Base-by-base conservation (phyloP, 2,113 vertebrate species). In the Dendrocopos noguchii region DNA sequence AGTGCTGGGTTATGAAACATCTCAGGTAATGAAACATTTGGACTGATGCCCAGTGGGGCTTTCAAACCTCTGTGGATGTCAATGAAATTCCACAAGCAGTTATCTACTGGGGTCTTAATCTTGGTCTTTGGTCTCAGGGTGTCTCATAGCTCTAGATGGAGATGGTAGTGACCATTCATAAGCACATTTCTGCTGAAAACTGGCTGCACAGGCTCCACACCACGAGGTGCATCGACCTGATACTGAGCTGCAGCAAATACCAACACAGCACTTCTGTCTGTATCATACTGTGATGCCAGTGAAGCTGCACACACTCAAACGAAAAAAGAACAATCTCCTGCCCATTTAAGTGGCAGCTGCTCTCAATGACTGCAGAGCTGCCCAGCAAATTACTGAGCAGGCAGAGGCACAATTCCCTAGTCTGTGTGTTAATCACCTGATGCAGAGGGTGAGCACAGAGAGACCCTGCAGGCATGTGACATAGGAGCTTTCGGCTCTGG, bases 351-450 rank as follows among this genome's bases (percentile, higher is more conserved):
- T 50, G 87, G 93, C 91, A 94, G 93, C 92, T 94, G 93, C 89
- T 91, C 87, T 1, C 18, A 66, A 66, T 91, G 91, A 87, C 84
- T 71, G 88, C 14, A 15, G 76, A 7, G 21, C 94, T 93, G 92
- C 92, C 96, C 96, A 88, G 89, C 82, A 95, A 93, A 97, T 97
- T 96, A 96, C 65, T 24, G 63, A 88, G 91, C 93, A 92, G 94
- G 82, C 92, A 95, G 91, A 94, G 74, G 87, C 46, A 10, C 89
- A 94, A 93, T 90, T 96, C 89, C 84, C 93, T 31, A 80, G 61
- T 34, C 65, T 2, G 12, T 0, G 3, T 75, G 91, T 75, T 94
- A 94, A 96, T 97, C 73, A 67, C 73, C 82, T 92, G 89, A 89
- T 86, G 57, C 84, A 88, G 76, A 90, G 65, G 73, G 84, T 72